phyloP scores from a whole-genome alignment of 1,140 invertebrate genomes.

The Asbolus verrucosus region DNA sequence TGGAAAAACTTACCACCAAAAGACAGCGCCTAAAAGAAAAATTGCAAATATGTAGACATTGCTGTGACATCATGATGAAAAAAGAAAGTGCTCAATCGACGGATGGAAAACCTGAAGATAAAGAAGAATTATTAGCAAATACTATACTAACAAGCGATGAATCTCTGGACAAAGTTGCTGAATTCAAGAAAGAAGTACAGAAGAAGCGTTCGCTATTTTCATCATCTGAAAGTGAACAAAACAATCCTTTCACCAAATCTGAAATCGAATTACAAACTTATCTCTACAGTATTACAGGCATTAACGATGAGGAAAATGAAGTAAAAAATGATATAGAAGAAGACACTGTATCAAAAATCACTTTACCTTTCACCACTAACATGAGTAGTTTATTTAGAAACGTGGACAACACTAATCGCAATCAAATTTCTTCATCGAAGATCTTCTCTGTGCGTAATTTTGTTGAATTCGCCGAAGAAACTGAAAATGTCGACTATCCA shows the following conservation, averaged over 20 bases:
- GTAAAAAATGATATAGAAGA: not conserved
- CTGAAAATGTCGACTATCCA: no score
- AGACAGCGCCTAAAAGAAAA: constrained; percentile 4
- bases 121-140: not conserved
- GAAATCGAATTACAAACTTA: constrained; percentile 16
- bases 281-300: not conserved
- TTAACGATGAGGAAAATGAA: not conserved
- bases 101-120: not conserved
- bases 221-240: not conserved
- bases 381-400: not conserved
- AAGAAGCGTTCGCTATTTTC: not conserved
- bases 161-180: not conserved
- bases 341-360: not conserved
- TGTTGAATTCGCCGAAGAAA: no score
- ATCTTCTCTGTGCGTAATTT: no score
- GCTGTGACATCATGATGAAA: constrained; percentile 5
- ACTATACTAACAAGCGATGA: no score
- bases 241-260: not conserved
- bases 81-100: not conserved
- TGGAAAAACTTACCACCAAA: constrained; percentile 5
- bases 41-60: constrained; percentile 38
- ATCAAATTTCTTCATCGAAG: no score
- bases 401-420: no score
- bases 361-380: constrained; percentile 3
- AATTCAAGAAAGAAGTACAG: not conserved